Evolutionary conservation across 2,888 invertebrate species (phyloP).

Genomic region (Nemapogon koenigi): DNA sequence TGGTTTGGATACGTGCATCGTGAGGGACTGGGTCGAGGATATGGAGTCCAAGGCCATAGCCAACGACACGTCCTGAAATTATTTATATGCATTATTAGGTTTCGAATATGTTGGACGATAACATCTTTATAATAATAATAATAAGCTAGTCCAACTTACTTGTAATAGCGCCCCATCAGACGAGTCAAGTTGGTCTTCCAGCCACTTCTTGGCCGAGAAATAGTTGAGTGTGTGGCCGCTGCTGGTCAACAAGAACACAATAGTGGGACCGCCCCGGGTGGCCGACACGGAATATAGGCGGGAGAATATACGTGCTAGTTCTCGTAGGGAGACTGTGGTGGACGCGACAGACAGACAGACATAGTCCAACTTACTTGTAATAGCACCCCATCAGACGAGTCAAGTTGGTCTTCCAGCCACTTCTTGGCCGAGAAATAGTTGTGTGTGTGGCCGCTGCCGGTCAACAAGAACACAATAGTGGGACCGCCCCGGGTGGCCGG

Average conservation of each 20-base stretch:
- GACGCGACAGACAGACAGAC: constrained; percentile 80
- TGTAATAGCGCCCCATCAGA: constrained; percentile 73
- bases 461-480: constrained; percentile 85
- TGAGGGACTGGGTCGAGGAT: constrained; percentile 69
- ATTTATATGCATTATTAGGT: background rate
- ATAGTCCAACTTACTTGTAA: constrained; percentile 67
- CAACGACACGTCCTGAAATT: constrained; percentile 81
- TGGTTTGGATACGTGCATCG: constrained; percentile 95
- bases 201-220: constrained; percentile 94
- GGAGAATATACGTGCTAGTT: constrained; percentile 87
- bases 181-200: constrained; percentile 90
- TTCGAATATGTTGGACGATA: no score
- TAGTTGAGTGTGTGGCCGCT: constrained; percentile 92
- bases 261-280: constrained; percentile 75
- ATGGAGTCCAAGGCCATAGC: constrained; percentile 90
- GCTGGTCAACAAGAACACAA: constrained; percentile 89
- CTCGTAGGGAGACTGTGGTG: constrained; percentile 86
- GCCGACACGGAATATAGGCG: constrained; percentile 79
- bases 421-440: constrained; percentile 96
- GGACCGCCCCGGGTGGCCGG: constrained; percentile 75
- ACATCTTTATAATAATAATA: no score
- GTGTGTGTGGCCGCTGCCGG: constrained; percentile 87
- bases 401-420: constrained; percentile 93
- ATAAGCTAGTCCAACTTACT: constrained; percentile 45
- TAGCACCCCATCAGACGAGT: constrained; percentile 73